Evolutionary conservation across 2,888 invertebrate genomes (phyloP), one percentile per base, ranked within the genome.

Genomic region (Apamea crenata): DNA sequence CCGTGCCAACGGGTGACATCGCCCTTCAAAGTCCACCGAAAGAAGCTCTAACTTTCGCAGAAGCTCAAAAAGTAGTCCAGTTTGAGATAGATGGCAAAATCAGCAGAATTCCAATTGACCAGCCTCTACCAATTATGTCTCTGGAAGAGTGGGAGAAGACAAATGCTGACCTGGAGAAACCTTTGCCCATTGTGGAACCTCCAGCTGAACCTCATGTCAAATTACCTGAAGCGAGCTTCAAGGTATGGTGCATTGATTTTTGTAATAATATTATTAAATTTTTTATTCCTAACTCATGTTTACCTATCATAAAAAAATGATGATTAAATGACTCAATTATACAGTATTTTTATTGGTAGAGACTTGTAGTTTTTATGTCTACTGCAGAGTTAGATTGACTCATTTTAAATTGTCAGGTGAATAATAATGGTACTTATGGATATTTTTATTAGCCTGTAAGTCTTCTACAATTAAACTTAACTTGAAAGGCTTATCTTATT

Each of bases 1-100:
- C 97, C 63, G 97, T 97, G 66, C 97, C 97, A 36, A 97, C 97
- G 76, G 97, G 97, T 0, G 96, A 97, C 82, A 96, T 97, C 80
- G 96, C 96, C 4, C 93, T 97, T 7, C 97, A 96, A 87, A 96
- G 97, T 81, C 97, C 97, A 18, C 97, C 97, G 3, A 97, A 98
- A 89, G 98, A 98, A 92, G 98, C 98, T 25, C 96, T 99, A 73
- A 98, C 98, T 25, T 99, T 98, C 92, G 98, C 98, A 53, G 99
- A 99, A 92, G 98, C 98, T 5, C 98, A 99, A 93, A 98, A 98
- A 95, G 97, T 98, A 86, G 98, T 99, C 0, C 98, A 99, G 93
- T 98, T 99, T 91, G 98, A 99, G 92, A 97, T 99, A n/a, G 98
- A 98, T 93, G 98, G 98, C 1, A 98, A 98, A 93, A 97, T 98